phyloP scores from a whole-genome alignment of 2,113 vertebrate genomes.

The Ptilonorhynchus violaceus region DNA sequence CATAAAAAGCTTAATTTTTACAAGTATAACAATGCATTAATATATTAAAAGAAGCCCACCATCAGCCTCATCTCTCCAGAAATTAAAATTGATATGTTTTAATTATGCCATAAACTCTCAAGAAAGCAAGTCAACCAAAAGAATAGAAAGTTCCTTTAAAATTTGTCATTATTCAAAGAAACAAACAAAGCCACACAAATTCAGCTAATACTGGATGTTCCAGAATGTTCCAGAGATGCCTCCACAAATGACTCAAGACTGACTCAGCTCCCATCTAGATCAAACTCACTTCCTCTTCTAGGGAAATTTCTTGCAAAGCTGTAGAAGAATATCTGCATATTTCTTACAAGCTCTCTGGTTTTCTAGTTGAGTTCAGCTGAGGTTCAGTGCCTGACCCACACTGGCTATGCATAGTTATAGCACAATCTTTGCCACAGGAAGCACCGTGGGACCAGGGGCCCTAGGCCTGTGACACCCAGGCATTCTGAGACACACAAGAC shows the following conservation, averaged over 20 bases:
- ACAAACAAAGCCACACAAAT: neutral
- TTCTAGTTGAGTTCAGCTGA: neutral
- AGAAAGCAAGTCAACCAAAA: neutral
- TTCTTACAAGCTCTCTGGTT: neutral
- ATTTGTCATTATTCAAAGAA: neutral
- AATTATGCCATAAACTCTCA: neutral
- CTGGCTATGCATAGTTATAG: neutral
- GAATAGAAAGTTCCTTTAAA: neutral
- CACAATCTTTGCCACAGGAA: fast-evolving
- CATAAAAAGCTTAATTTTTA: neutral
- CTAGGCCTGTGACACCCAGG: neutral
- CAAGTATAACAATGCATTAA: neutral
- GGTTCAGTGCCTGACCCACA: neutral
- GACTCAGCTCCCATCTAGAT: neutral
- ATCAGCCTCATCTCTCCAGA: neutral
- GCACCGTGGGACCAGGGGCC: too few relatives aligned
- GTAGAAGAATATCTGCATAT: neutral
- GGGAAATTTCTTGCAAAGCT: neutral
- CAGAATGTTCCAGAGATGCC: neutral
- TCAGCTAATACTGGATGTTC: neutral
- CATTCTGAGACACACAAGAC: neutral
- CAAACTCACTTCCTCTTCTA: neutral
- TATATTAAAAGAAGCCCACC: neutral
- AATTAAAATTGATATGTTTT: neutral
- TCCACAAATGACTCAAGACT: neutral